phyloP scores from a whole-genome alignment of 2,113 vertebrate species.

The Hemiscyllium ocellatum region DNA sequence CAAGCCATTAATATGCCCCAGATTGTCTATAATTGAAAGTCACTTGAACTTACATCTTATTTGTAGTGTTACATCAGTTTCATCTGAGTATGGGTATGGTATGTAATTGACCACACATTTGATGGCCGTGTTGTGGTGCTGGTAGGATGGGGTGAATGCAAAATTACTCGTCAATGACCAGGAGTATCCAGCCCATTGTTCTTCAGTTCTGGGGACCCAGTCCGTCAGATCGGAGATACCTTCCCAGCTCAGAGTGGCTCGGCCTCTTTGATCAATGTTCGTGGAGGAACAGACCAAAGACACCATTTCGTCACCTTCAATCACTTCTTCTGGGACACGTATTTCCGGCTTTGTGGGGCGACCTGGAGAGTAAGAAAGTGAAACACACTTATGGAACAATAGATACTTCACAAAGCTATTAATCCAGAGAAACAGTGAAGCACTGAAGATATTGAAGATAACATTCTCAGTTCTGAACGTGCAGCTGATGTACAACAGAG shows the following conservation, averaged over 20 bases:
- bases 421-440: neutral
- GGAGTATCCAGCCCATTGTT: conserved; percentile 21
- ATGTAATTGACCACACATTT: conserved; percentile 20
- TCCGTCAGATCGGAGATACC: conserved; percentile 18
- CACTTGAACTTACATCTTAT: conserved; percentile 24
- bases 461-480: too few relatives aligned
- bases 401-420: neutral
- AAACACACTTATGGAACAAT: neutral
- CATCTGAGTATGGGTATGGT: conserved; percentile 15
- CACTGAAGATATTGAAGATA: too few relatives aligned
- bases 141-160: conserved; percentile 10
- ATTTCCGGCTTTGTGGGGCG: conserved; percentile 7
- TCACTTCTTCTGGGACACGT: neutral
- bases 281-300: neutral
- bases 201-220: neutral
- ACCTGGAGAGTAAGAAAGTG: neutral
- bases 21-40: neutral
- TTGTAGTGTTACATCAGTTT: neutral
- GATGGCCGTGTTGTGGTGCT: conserved; percentile 5
- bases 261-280: conserved; percentile 15
- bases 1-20: too few relatives aligned
- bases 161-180: neutral
- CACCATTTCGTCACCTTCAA: conserved; percentile 23
- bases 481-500: neutral
- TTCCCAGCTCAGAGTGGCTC: conserved; percentile 14